Base-by-base conservation (phyloP, 2,797 vertebrate species). In the Allobates femoralis region DNA sequence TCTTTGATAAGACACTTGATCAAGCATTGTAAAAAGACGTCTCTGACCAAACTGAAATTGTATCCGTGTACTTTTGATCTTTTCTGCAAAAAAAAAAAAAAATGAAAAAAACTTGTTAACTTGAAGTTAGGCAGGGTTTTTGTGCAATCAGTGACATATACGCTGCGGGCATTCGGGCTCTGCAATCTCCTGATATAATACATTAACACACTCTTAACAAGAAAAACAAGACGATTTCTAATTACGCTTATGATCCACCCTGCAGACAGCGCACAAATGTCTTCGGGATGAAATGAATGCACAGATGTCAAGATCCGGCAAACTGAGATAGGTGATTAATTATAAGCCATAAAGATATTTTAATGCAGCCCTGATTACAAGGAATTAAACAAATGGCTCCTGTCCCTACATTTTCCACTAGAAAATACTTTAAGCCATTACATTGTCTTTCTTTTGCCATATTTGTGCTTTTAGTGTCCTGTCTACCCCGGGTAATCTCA, bases 101-200 rank as follows among this genome's bases (percentile, higher is more conserved):
- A 46, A n/a, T n/a, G n/a, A n/a, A 46, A 46, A 11, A 56, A 56
- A 51, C 66, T 82, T 82, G 80, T 71, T 82, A 82, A 82, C 10
- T 71, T 56, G 53, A n/a, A 82, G 80, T 82, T 82, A 82, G 80
- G 71, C 80, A 82, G 80, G 80, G 66, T 37, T 82, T 71, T n/a
- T 82, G 8, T 82, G 80, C 80, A 82, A 82, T 73, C 80, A 69
- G 51, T 82, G 80, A 71, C 80, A 82, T 58, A 82, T 71, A 82
- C 80, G 80, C 80, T 82, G 80, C 66, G 28, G 80, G 80, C 80
- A 82, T 71, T 73, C 51, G 37, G 66, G 51, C 50, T 73, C 80
- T 82, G 80, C 80, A 82, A 82, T 82, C 80, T 82, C 80, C 80
- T 71, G 66, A 82, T 82, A 71, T 82, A 82, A 82, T 71, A 82